Evolutionary conservation across 2,888 invertebrate genomes (phyloP).

Genomic region (Eupithecia pulchellata): DNA sequence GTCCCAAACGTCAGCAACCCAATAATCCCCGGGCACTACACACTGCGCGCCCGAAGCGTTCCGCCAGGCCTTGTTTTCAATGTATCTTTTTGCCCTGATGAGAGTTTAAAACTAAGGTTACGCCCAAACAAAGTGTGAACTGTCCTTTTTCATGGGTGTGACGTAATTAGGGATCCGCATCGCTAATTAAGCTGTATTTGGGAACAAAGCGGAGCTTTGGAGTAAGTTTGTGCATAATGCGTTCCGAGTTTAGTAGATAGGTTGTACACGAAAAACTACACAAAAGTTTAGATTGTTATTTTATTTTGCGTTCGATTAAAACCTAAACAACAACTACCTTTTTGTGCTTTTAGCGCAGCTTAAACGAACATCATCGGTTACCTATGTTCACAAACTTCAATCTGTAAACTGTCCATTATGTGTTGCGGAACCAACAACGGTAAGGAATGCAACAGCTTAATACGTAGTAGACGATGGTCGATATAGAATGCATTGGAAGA

Average conservation of each 20-base stretch:
- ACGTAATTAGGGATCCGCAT: conserved; percentile 55
- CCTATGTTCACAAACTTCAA: neutral
- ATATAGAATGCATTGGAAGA: no score
- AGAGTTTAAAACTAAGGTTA: conserved; percentile 33
- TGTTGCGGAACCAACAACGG: no score
- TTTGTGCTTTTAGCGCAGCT: no score
- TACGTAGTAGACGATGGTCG: no score
- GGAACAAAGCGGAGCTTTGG: conserved; percentile 63
- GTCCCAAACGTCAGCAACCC: no score
- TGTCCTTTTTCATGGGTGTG: conserved; percentile 55
- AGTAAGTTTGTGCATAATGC: conserved; percentile 68
- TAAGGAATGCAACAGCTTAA: no score
- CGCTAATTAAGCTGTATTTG: conserved; percentile 71
- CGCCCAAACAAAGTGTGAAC: conserved; percentile 38
- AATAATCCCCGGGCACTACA: no score
- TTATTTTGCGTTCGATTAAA: neutral
- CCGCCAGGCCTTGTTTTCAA: neutral
- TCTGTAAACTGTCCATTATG: no score
- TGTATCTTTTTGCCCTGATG: neutral
- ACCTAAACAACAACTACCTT: no score
- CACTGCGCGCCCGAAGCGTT: no score
- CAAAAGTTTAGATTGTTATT: neutral
- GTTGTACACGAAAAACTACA: conserved; percentile 11
- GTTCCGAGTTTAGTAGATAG: conserved; percentile 40
- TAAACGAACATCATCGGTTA: neutral